Percentiles rank a stretch among this genome's conserved stretches.
phyloP scores from a whole-genome alignment of 2,888 invertebrate genomes.

The Ichneumon xanthorius region DNA sequence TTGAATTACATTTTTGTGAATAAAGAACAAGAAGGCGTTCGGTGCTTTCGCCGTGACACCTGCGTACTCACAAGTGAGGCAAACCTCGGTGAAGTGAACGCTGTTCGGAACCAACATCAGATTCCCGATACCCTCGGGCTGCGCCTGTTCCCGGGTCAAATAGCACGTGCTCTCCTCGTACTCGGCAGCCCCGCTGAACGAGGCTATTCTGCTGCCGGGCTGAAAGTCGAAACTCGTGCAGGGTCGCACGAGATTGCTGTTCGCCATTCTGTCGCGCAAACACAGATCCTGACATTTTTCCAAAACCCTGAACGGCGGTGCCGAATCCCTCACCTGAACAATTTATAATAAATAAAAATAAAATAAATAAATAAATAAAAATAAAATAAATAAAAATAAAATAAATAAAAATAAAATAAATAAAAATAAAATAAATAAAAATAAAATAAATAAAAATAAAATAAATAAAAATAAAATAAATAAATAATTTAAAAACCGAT shows the following conservation, averaged over 20 bases:
- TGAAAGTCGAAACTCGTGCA: conserved; percentile 97
- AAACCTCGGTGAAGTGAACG: conserved; percentile 96
- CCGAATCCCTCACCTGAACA: conserved; percentile 90
- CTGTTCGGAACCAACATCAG: conserved; percentile 96
- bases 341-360: conserved; percentile 1
- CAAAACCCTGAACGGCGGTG: conserved; percentile 94
- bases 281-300: conserved; percentile 96
- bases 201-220: conserved; percentile 94
- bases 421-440: no score
- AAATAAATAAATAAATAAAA: background rate
- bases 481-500: no score
- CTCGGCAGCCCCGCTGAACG: conserved; percentile 92
- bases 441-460: background rate
- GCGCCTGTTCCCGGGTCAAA: conserved; percentile 93
- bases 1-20: background rate
- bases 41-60: background rate
- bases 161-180: conserved; percentile 96
- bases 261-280: conserved; percentile 90
- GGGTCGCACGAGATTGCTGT: conserved; percentile 93
- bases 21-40: conserved; percentile 42
- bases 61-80: conserved; percentile 91
- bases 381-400: background rate
- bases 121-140: conserved; percentile 95
- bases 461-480: no score
- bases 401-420: no score